Percentiles rank a stretch among this genome's conserved stretches.
Conservation (phyloP, 53 echinoderm and acorn worm genomes). For the Hippasteria phrygiana region DNA sequence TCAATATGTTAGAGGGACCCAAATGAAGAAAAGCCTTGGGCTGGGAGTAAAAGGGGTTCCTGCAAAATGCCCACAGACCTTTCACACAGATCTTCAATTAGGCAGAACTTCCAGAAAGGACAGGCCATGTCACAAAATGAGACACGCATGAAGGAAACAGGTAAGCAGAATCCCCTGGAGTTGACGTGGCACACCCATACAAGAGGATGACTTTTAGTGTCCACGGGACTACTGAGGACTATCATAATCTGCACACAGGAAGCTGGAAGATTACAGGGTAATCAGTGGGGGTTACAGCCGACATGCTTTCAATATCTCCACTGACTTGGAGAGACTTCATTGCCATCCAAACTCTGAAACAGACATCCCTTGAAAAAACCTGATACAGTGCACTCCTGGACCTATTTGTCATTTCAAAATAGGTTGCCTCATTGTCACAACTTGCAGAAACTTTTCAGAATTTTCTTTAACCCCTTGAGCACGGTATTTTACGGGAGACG, state of each 20-base stretch:
- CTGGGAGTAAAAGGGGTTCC: background rate
- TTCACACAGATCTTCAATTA: background rate
- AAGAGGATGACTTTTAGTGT: background rate
- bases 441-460: too few species aligned
- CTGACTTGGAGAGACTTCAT: background rate
- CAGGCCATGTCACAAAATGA: background rate
- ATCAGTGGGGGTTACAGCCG: background rate
- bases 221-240: background rate
- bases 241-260: conserved; percentile 4
- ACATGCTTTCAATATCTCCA: background rate
- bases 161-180: background rate
- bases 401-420: too few species aligned
- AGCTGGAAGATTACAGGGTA: background rate
- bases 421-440: too few species aligned
- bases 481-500: too few species aligned
- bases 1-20: too few species aligned
- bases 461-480: too few species aligned
- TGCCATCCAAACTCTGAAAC: background rate
- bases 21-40: background rate
- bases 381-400: too few species aligned
- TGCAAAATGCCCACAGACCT: background rate
- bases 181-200: background rate
- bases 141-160: background rate
- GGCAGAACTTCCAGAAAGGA: too few species aligned
- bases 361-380: background rate